phyloP scores from a whole-genome alignment of 2,113 vertebrate genomes.

The Panthera uncia region DNA sequence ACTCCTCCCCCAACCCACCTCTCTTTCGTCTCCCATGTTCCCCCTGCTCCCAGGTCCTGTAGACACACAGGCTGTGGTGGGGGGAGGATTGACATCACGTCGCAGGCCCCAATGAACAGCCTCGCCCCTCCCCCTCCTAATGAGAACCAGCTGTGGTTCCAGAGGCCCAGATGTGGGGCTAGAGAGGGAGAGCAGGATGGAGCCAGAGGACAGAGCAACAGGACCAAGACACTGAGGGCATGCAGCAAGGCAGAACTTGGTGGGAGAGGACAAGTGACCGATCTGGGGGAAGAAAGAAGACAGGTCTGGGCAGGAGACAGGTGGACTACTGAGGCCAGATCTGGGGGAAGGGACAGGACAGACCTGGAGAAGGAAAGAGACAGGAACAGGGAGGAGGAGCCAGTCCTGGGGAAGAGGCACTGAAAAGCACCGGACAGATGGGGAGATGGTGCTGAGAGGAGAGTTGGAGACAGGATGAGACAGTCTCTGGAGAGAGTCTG shows the following conservation, averaged over 20 bases:
- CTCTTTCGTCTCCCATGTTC: constrained; percentile 62
- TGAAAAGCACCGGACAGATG: constrained; percentile 63
- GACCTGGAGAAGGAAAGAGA: constrained; percentile 15
- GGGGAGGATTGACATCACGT: constrained; percentile 75
- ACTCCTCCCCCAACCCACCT: constrained; percentile 51
- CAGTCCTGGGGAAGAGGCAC: constrained; percentile 25
- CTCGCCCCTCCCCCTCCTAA: constrained; percentile 80
- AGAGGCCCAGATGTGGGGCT: constrained; percentile 81
- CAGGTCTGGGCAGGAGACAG: constrained; percentile 5
- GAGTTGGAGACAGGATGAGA: constrained; percentile 73
- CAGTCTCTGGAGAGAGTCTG: constrained; percentile 78
- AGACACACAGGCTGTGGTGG: constrained; percentile 49
- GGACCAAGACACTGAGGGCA: constrained; percentile 51
- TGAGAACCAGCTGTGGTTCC: constrained; percentile 82
- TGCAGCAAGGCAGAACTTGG: constrained; percentile 6
- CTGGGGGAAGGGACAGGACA: background rate
- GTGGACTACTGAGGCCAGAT: background rate
- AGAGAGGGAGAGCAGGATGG: constrained; percentile 68
- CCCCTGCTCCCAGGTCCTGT: constrained; percentile 12
- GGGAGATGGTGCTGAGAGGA: constrained; percentile 59
- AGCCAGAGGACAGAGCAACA: constrained; percentile 73
- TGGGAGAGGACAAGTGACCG: background rate
- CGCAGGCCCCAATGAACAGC: constrained; percentile 79
- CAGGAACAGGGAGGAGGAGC: constrained; percentile 23
- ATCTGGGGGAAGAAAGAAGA: background rate